A percentile compares a stretch with the other conserved stretches of the same genome.
phyloP scores from a whole-genome alignment of 92 coral and sea anemone species.

The Siderastrea siderea region DNA sequence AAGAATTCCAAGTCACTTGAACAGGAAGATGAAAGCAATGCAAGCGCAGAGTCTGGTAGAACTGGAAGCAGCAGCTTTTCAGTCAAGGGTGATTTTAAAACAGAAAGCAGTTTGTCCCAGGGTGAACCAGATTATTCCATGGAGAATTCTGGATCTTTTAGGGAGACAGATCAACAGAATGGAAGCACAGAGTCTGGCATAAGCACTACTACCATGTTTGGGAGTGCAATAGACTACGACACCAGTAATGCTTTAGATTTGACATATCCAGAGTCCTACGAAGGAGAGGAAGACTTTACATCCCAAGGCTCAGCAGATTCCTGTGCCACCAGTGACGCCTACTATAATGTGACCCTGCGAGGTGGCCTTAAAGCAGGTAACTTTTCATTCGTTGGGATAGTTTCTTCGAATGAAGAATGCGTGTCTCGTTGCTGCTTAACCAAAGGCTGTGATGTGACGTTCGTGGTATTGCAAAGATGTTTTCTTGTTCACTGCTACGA shows the following conservation, averaged over 20 bases:
- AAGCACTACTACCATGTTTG: background rate
- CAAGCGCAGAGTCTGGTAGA: background rate
- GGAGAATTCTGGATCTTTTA: background rate
- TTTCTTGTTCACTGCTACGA: constrained; percentile 73
- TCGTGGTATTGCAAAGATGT: constrained; percentile 84
- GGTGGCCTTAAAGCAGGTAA: constrained; percentile 87
- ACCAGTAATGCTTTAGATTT: background rate
- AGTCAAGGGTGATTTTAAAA: background rate
- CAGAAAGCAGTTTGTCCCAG: background rate
- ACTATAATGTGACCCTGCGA: constrained; percentile 74
- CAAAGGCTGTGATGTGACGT: constrained; percentile 78
- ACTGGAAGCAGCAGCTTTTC: background rate
- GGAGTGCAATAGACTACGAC: background rate
- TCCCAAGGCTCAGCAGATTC: background rate
- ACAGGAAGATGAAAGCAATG: constrained; percentile 12
- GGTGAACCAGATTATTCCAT: constrained; percentile 11
- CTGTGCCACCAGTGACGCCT: constrained; percentile 24
- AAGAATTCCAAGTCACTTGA: background rate
- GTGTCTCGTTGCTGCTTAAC: constrained; percentile 75
- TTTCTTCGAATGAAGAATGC: constrained; percentile 72
- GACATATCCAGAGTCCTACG: background rate
- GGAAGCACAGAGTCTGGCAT: background rate
- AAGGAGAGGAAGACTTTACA: background rate
- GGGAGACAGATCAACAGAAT: background rate
- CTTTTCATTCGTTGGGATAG: constrained; percentile 79